These are phyloP conservation scores for Argynnis bischoffii DNA, from an alignment of 2,888 invertebrate genomes.

Conservation along the genomic window DNA sequence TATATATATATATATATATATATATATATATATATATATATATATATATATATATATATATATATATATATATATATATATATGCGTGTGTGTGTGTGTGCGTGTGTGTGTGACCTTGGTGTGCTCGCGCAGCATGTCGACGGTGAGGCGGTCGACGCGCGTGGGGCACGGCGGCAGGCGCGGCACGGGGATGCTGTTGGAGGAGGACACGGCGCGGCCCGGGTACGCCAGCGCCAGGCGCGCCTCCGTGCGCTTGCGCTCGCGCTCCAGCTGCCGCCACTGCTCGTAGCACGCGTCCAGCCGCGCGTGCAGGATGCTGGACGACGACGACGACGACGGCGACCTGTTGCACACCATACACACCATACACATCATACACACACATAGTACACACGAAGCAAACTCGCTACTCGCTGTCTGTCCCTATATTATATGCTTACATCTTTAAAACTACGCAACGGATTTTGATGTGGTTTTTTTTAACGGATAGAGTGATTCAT, in stretches of 20 bases:
- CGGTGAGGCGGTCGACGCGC: constrained; percentile 89
- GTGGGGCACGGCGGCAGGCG: constrained; percentile 89
- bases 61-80: not conserved
- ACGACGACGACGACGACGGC: constrained; percentile 64
- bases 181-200: constrained; percentile 89
- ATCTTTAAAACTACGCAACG: too few relatives aligned
- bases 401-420: too few relatives aligned
- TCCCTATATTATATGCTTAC: too few relatives aligned
- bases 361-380: too few relatives aligned
- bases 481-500: too few relatives aligned
- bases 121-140: constrained; percentile 90
- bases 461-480: too few relatives aligned
- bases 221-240: constrained; percentile 89
- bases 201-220: constrained; percentile 89
- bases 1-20: too few relatives aligned
- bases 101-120: constrained; percentile 89
- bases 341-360: too few relatives aligned
- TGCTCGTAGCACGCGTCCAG: constrained; percentile 91
- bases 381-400: too few relatives aligned
- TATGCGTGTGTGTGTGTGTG: constrained; percentile 74
- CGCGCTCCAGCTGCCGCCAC: constrained; percentile 89
- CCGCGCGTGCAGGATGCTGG: constrained; percentile 85
- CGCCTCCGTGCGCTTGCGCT: constrained; percentile 90
- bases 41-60: too few relatives aligned
- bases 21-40: too few relatives aligned